A percentile compares a stretch with the other conserved stretches of the same genome.
phyloP scores from a whole-genome alignment of 2,888 invertebrate genomes.

The Mechanitis mazaeus region DNA sequence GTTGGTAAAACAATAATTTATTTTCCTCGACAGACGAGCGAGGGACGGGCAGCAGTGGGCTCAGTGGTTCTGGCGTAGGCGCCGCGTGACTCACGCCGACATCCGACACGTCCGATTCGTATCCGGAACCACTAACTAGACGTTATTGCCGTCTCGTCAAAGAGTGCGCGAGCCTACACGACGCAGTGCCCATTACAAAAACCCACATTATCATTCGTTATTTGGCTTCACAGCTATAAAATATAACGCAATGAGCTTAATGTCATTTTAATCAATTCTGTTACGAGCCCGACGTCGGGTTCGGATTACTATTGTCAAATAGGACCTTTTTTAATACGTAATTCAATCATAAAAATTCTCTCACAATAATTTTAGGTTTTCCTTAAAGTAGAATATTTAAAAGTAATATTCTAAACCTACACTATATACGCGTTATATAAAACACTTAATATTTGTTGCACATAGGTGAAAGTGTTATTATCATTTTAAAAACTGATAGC shows the following conservation, averaged over 20 bases:
- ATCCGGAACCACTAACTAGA: constrained; percentile 75
- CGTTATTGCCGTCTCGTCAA: constrained; percentile 58
- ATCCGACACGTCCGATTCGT: constrained; percentile 77
- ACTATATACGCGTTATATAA: too few species aligned
- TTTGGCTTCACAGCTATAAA: constrained; percentile 27
- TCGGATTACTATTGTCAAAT: too few species aligned
- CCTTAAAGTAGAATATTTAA: too few species aligned
- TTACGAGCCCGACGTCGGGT: background rate
- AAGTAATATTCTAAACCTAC: too few species aligned
- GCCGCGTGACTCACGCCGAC: constrained; percentile 75
- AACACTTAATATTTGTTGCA: too few species aligned
- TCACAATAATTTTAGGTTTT: too few species aligned
- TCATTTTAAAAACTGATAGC: too few species aligned
- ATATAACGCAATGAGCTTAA: background rate
- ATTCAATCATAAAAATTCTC: too few species aligned
- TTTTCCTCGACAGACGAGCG: constrained; percentile 29
- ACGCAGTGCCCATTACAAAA: constrained; percentile 55
- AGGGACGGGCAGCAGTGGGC: constrained; percentile 43
- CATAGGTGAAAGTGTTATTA: too few species aligned
- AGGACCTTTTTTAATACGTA: too few species aligned
- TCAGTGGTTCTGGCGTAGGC: constrained; percentile 51
- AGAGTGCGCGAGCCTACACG: constrained; percentile 57
- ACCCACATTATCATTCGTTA: constrained; percentile 32
- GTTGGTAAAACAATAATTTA: constrained; percentile 27
- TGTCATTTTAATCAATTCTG: background rate